Base-by-base conservation (phyloP, 1,140 invertebrate genomes). In the Caenorhabditis briggsae region DNA sequence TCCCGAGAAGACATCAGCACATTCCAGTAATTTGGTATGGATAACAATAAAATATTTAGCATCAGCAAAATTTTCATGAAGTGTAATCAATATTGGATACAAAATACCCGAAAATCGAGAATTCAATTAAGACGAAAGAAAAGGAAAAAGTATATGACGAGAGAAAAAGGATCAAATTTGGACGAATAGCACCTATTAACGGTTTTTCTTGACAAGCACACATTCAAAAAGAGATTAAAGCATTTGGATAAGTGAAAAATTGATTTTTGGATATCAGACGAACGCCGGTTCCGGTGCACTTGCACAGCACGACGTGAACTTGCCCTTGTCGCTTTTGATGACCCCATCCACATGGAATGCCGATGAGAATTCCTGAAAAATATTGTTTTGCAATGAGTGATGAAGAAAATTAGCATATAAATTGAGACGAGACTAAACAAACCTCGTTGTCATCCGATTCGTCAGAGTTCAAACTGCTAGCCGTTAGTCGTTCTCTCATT, bases 301-400 rank as follows among this genome's bases (percentile, higher is more conserved):
- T 87, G 78, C 70, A 70, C 92, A 92, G 53, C 88, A 86, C 41
- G 86, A 86, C 18, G 82, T 87, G 20, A 88, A 53, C 33, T 70
- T 58, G 58, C 56, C 82, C 64, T 92, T 90, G 55, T 92, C 90
- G 46, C 91, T 88, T 20, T 90, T 88, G 25, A 92, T 89, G 23
- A 92, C 92, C 20, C 91, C 91, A 65, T 92, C 91, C 46, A 92
- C 87, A 70, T 92, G 91, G 86, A 92, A 92, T 11, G 91, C 91
- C 18, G 90, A 90, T 8, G 92, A 89, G 48, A 90, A 88, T 53
- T 87, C 86, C 82, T 87, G 43, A 74, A 87, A 33, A 82, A 56
- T 25, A 46, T 41, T 7, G 43, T 46, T 46, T 82, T 41, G 11
- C 58, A 48, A 53, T 82, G 18, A 33, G 18, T 33, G 33, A 2